Conservation (phyloP, 1,140 invertebrate genomes). For the Cotesia chilonis region DNA sequence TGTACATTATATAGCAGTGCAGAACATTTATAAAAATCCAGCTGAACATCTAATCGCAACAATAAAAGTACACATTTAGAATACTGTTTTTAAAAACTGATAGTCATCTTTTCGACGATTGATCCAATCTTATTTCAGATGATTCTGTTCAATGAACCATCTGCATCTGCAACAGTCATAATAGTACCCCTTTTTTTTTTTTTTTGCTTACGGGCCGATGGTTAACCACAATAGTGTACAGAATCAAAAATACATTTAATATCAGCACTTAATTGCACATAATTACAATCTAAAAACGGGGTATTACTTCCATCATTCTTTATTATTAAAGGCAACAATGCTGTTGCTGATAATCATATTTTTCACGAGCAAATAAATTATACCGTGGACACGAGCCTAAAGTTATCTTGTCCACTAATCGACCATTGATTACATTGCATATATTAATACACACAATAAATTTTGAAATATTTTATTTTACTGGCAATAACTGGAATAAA, state of each 20-base stretch:
- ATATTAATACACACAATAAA: no score
- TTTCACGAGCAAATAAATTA: no score
- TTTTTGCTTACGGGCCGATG: slow-evolving; percentile 27
- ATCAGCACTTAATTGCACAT: background rate
- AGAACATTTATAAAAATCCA: no score
- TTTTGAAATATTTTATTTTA: no score
- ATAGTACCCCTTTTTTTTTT: slow-evolving; percentile 15
- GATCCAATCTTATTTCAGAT: background rate
- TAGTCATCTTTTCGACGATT: background rate
- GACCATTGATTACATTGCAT: no score
- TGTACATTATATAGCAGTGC: background rate
- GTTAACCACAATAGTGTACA: slow-evolving; percentile 33
- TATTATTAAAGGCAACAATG: background rate
- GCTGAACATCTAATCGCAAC: no score
- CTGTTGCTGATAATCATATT: background rate
- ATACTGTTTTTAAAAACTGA: background rate
- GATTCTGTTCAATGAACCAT: slow-evolving; percentile 12
- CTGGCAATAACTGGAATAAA: no score
- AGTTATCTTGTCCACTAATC: no score
- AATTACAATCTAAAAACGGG: background rate
- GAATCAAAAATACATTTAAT: background rate
- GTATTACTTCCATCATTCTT: no score
- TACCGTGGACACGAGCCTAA: no score
- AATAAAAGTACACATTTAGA: no score
- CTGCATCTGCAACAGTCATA: slow-evolving; percentile 22